Percentiles rank a stretch among this genome's conserved stretches.
Conservation (phyloP, 64 coral and sea anemone species). For the Stichodactyla mertensii region DNA sequence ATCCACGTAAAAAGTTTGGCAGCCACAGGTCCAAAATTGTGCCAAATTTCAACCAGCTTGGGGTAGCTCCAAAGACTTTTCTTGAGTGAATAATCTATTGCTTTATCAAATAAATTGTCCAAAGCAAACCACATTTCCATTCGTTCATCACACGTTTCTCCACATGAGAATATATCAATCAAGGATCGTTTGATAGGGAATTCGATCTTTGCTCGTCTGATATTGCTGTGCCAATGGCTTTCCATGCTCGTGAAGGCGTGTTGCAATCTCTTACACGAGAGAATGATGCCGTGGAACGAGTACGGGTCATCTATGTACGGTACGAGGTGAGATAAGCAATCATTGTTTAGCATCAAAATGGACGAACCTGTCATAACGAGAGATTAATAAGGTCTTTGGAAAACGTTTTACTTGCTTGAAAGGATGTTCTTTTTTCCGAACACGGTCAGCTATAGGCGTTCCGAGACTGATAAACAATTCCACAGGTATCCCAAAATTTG, state of each 20-base stretch:
- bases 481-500: neutral
- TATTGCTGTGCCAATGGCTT: constrained; percentile 27
- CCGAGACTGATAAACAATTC: neutral
- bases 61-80: constrained; percentile 25
- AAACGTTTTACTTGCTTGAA: neutral
- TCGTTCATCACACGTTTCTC: neutral
- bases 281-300: constrained; percentile 32
- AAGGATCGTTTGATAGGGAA: constrained; percentile 38
- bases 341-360: constrained; percentile 36
- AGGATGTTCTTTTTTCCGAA: neutral
- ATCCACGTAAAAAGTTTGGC: constrained; percentile 73
- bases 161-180: neutral
- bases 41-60: constrained; percentile 50
- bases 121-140: neutral
- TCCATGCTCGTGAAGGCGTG: constrained; percentile 27
- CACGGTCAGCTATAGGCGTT: neutral
- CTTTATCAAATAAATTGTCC: neutral
- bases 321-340: constrained; percentile 38
- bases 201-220: constrained; percentile 41
- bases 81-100: neutral
- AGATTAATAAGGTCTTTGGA: neutral
- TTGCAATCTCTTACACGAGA: constrained; percentile 51
- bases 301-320: constrained; percentile 3
- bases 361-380: neutral
- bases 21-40: constrained; percentile 57